Evolutionary conservation across 1,140 invertebrate genomes (phyloP).

Genomic region (Hirudo medicinalis): DNA sequence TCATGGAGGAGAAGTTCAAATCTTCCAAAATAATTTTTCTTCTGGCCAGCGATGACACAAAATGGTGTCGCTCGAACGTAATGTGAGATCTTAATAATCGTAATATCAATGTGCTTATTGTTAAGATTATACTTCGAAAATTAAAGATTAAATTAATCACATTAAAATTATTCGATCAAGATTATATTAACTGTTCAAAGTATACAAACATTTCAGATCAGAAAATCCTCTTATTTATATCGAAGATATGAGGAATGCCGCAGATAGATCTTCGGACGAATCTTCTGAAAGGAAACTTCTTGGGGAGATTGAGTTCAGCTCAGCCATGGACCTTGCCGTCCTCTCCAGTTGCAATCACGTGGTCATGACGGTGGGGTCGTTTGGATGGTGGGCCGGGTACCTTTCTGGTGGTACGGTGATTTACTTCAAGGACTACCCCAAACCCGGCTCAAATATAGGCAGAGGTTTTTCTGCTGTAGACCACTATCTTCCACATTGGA

Average conservation of each 20-base stretch:
- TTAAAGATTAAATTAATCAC: neutral
- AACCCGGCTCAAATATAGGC: neutral
- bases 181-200: neutral
- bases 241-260: neutral
- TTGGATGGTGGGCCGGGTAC: slow-evolving; percentile 33
- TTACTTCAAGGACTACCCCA: slow-evolving; percentile 22
- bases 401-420: slow-evolving; percentile 29
- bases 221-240: neutral
- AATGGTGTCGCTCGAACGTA: neutral
- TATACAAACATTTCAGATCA: slow-evolving; percentile 1
- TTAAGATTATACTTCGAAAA: too few species aligned
- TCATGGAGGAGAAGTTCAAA: neutral
- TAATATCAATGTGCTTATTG: neutral
- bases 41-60: neutral
- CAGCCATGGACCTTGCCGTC: slow-evolving; percentile 26
- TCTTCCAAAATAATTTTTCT: neutral
- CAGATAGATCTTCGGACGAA: neutral
- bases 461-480: neutral
- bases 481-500: neutral
- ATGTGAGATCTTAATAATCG: neutral
- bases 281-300: neutral
- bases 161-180: neutral
- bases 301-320: neutral
- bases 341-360: slow-evolving; percentile 29
- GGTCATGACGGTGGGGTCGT: slow-evolving; percentile 31